Evolutionary conservation across 1,140 invertebrate species (phyloP).

Genomic region (Aphis craccivora): DNA sequence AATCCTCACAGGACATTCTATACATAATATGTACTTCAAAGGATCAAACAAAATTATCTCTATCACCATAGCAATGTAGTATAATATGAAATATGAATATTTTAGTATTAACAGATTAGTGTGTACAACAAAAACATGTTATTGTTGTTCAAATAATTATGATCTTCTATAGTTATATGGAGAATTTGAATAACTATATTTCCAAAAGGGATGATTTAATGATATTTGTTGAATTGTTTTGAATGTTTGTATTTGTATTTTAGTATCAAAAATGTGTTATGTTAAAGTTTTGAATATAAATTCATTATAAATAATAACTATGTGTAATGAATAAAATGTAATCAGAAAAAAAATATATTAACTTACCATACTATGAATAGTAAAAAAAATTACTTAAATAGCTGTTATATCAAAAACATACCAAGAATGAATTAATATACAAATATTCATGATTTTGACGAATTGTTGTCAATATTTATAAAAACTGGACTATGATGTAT

Average conservation of each 20-base stretch:
- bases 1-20: background rate
- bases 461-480: too few species aligned
- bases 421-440: too few species aligned
- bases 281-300: background rate
- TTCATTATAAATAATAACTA: background rate
- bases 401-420: too few species aligned
- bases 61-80: background rate
- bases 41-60: slow-evolving; percentile 32
- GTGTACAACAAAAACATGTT: background rate
- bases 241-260: slow-evolving; percentile 1
- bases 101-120: slow-evolving; percentile 17
- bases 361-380: too few species aligned
- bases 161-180: background rate
- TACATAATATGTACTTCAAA: slow-evolving; percentile 13
- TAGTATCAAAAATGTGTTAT: background rate
- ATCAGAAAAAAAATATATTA: too few species aligned
- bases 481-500: too few species aligned
- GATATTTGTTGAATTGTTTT: background rate
- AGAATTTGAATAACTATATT: background rate
- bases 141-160: slow-evolving; percentile 22
- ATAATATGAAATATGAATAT: background rate
- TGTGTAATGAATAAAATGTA: background rate
- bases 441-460: too few species aligned
- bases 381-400: too few species aligned
- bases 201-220: background rate